Conservation (phyloP, 2,888 invertebrate genomes). For the Stramonita haemastoma region DNA sequence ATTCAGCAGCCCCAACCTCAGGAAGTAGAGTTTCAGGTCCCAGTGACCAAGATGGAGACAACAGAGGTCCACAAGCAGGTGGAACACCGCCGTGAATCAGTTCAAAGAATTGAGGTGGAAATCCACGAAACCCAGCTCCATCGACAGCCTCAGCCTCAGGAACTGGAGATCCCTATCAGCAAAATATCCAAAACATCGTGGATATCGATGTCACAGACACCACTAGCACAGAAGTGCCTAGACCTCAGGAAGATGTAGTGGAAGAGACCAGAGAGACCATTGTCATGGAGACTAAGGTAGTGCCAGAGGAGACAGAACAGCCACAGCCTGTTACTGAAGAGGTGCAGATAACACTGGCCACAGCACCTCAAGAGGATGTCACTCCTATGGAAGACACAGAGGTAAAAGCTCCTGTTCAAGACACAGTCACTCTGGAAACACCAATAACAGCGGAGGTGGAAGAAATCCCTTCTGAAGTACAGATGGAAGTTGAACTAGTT, state of each 20-base stretch:
- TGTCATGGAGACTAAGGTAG: slow-evolving; percentile 49
- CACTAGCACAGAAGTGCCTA: slow-evolving; percentile 51
- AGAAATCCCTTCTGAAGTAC: slow-evolving; percentile 19
- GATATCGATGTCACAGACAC: slow-evolving; percentile 53
- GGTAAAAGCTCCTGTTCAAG: slow-evolving; percentile 39
- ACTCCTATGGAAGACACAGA: slow-evolving; percentile 41
- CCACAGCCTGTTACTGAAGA: slow-evolving; percentile 53
- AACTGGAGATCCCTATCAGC: slow-evolving; percentile 61
- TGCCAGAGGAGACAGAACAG: slow-evolving; percentile 42
- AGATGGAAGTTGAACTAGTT: slow-evolving; percentile 45
- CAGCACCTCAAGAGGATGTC: slow-evolving; percentile 50
- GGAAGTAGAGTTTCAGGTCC: slow-evolving; percentile 59
- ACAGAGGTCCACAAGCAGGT: slow-evolving; percentile 52
- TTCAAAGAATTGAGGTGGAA: slow-evolving; percentile 69
- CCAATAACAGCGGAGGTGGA: neutral
- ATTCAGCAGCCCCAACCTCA: slow-evolving; percentile 63
- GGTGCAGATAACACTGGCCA: slow-evolving; percentile 55
- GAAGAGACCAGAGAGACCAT: slow-evolving; percentile 63
- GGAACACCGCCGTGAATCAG: slow-evolving; percentile 55
- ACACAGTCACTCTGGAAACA: neutral
- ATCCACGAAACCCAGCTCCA: slow-evolving; percentile 66
- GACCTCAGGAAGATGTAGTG: slow-evolving; percentile 62
- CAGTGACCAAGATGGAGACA: slow-evolving; percentile 57
- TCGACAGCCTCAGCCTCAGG: slow-evolving; percentile 60
- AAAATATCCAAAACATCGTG: slow-evolving; percentile 57